phyloP scores from a whole-genome alignment of 2,888 invertebrate species.

The Pristionchus maxplancki region DNA sequence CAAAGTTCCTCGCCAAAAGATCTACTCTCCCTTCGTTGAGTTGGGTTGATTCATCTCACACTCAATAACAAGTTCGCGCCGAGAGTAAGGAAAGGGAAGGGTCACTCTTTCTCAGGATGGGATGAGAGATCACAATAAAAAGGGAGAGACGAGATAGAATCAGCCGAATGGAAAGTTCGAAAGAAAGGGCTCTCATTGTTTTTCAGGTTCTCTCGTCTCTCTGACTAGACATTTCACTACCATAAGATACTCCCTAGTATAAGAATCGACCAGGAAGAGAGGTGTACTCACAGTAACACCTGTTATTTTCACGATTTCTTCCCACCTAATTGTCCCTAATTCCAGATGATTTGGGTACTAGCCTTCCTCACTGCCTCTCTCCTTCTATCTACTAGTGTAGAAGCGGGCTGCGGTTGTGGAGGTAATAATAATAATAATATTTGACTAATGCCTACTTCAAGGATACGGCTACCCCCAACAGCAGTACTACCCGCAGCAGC shows the following conservation, averaged over 20 bases:
- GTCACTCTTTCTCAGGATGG: too few species aligned
- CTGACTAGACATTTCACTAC: too few species aligned
- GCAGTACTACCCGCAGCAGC: background rate
- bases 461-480: slow-evolving; percentile 12
- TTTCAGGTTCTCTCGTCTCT: too few species aligned
- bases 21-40: too few species aligned
- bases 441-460: background rate
- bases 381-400: background rate
- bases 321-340: background rate
- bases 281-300: background rate
- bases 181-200: too few species aligned
- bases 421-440: background rate
- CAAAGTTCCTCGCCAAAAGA: too few species aligned
- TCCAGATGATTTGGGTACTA: background rate
- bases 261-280: background rate
- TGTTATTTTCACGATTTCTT: background rate
- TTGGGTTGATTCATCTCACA: too few species aligned
- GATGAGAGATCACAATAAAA: too few species aligned
- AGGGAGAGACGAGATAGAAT: too few species aligned
- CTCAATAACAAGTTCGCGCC: too few species aligned
- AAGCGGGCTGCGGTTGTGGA: background rate
- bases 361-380: background rate
- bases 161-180: too few species aligned
- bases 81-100: too few species aligned
- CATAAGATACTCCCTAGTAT: background rate